Conservation (phyloP, 2,113 vertebrate genomes). For the Meriones unguiculatus region DNA sequence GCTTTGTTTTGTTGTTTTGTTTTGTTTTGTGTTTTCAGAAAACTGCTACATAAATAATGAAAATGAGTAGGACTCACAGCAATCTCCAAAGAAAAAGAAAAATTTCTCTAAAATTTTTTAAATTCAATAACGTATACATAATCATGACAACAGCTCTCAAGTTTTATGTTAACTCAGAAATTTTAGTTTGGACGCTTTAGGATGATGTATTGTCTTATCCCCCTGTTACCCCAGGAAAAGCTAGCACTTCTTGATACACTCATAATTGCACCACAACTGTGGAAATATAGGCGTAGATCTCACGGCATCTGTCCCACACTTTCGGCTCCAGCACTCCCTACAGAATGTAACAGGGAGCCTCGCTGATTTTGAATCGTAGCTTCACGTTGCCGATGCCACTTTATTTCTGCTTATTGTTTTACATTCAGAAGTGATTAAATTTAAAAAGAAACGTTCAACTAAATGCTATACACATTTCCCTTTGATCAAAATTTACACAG, state of each 20-base stretch:
- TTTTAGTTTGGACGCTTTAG: neutral
- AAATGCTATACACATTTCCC: slow-evolving; percentile 62
- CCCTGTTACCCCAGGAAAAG: neutral
- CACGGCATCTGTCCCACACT: slow-evolving; percentile 36
- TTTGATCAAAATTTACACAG: slow-evolving; percentile 76
- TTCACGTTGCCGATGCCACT: slow-evolving; percentile 67
- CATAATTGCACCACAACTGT: neutral
- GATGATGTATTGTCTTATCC: neutral
- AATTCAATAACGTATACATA: slow-evolving; percentile 36
- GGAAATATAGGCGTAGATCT: neutral
- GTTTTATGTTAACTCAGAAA: slow-evolving; percentile 33
- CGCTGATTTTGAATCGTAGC: slow-evolving; percentile 17
- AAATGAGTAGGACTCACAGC: neutral
- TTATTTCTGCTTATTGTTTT: slow-evolving; percentile 64
- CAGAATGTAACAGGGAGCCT: slow-evolving; percentile 30
- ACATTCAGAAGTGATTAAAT: slow-evolving; percentile 69
- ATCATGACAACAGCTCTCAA: neutral
- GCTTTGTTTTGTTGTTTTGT: no score
- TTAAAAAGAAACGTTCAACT: slow-evolving; percentile 62
- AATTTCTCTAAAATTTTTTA: slow-evolving; percentile 19
- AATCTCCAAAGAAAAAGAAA: neutral
- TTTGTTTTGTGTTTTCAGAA: neutral
- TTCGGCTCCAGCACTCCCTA: neutral
- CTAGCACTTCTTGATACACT: neutral
- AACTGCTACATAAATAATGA: neutral